Base-by-base conservation (phyloP, 2,113 vertebrate species). In the Haliaeetus leucogaster region DNA sequence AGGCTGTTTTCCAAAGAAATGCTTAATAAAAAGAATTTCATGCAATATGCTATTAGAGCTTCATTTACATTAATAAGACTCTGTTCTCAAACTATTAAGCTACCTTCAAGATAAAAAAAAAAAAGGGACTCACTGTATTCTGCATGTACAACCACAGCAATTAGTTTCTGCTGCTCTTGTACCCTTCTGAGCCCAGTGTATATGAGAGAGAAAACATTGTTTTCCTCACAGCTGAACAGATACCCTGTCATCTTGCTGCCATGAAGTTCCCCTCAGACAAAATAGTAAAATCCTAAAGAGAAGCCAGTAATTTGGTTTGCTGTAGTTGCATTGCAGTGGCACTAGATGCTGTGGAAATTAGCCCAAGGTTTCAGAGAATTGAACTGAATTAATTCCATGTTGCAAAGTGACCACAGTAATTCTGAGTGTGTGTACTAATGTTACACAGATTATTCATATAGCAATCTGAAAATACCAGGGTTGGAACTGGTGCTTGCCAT, bases 1-100 rank as follows among this genome's bases (percentile, higher is more conserved):
- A 82, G 83, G 62, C 93, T 97, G 83, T 79, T 94, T 89, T 78
- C 89, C 86, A 93, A 96, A 87, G 72, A 86, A 77, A 74, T 55
- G 38, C 52, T 90, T 91, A 93, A 93, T 97, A 94, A 96, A 96
- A 95, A 83, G 80, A 88, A 95, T 87, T 91, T 73, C 90, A 97
- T 92, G 71, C 93, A 95, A 95, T 91, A 93, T 48, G 82, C 84
- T 94, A 94, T 84, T 82, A 78, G 56, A 76, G 34, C n/a, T 95
- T 90, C 90, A 97, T 97, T 97, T 81, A 83, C 72, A 93, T 93
- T 53, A 93, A 94, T 94, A 93, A 95, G 83, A 97, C 67, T 94
- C 88, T 95, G 59, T 83, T 95, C 82, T 86, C 48, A 97, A 70
- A 89, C 42, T 58, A 96, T 84, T 78, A 97, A 91, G 86, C 93